phyloP scores from a whole-genome alignment of 2,888 invertebrate genomes.

The Cheilosia variabilis region DNA sequence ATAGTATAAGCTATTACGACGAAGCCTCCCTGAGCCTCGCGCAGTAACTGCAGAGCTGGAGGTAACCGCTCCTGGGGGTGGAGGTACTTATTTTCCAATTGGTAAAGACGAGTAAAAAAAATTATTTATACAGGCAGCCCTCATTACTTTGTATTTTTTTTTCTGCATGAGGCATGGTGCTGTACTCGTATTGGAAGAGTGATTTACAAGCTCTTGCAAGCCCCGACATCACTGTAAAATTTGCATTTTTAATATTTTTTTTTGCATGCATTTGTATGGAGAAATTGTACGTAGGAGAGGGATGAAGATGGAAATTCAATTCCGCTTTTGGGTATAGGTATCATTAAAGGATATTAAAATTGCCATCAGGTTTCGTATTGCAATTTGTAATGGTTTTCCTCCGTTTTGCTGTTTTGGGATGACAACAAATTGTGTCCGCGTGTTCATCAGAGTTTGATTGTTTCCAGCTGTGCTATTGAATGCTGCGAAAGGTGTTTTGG shows the following conservation, averaged over 20 bases:
- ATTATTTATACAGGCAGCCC: constrained; percentile 26
- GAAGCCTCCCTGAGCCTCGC: constrained; percentile 38
- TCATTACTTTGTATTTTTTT: constrained; percentile 66
- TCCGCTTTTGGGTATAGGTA: constrained; percentile 49
- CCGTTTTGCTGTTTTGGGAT: neutral
- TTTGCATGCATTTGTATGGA: constrained; percentile 42
- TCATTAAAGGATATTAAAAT: constrained; percentile 75
- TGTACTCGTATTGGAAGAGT: constrained; percentile 46
- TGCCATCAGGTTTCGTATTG: constrained; percentile 67
- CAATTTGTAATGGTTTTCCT: constrained; percentile 58
- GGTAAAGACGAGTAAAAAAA: constrained; percentile 29
- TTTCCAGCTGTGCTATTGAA: neutral
- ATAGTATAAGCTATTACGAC: constrained; percentile 43
- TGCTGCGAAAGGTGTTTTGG: too few relatives aligned
- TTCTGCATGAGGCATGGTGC: constrained; percentile 32
- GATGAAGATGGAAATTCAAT: constrained; percentile 57
- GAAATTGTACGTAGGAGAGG: constrained; percentile 7
- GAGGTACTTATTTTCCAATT: constrained; percentile 70
- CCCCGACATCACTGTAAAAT: constrained; percentile 58
- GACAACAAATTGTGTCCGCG: constrained; percentile 37
- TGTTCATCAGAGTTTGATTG: constrained; percentile 52
- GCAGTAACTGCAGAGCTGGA: constrained; percentile 12
- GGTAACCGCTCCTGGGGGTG: constrained; percentile 6
- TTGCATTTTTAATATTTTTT: constrained; percentile 68
- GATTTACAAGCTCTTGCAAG: constrained; percentile 67